These are phyloP conservation scores for Drosophila setosimentum DNA, from an alignment of 2,888 invertebrate species.

Conservation along the genomic window DNA sequence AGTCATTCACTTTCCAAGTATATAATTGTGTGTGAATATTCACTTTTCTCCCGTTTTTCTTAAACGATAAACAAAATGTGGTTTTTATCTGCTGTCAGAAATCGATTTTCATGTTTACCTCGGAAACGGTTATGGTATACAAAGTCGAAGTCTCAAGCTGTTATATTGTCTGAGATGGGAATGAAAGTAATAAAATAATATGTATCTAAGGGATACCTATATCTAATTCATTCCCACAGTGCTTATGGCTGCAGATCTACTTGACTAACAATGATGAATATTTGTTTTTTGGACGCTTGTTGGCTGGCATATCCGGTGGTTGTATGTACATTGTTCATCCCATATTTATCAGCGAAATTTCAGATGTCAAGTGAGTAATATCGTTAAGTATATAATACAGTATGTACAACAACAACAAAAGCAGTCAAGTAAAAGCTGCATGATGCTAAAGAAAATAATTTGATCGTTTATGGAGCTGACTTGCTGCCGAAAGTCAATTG, in stretches of 20 bases:
- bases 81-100: neutral
- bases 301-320: slow-evolving; percentile 75
- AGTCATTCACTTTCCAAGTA: neutral
- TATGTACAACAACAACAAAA: neutral
- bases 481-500: neutral
- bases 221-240: slow-evolving; percentile 35
- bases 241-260: slow-evolving; percentile 69
- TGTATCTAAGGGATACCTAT: neutral
- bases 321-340: slow-evolving; percentile 75
- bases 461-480: neutral
- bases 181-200: neutral
- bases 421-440: neutral
- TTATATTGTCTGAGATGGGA: neutral
- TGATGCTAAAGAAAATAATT: slow-evolving; percentile 13
- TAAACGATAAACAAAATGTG: neutral
- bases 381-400: neutral
- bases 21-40: neutral
- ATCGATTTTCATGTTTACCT: neutral
- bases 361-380: slow-evolving; percentile 72
- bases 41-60: neutral
- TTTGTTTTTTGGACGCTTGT: slow-evolving; percentile 65
- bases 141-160: too few species aligned
- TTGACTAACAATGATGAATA: slow-evolving; percentile 60
- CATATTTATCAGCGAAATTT: slow-evolving; percentile 73
- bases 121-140: neutral